phyloP scores from a whole-genome alignment of 1,140 invertebrate genomes.

The Zeugodacus cucurbitae region DNA sequence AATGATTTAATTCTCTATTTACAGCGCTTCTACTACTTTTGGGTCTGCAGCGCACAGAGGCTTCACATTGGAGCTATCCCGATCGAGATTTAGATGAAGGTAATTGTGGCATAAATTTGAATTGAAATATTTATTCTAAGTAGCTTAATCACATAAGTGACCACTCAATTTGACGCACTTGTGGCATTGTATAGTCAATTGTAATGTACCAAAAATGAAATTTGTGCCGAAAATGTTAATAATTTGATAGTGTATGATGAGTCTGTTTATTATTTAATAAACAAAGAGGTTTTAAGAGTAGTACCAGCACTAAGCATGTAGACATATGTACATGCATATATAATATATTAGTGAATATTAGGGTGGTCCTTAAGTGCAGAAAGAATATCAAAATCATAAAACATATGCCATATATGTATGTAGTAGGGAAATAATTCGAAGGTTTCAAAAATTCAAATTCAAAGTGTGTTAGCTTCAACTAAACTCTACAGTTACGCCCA shows the following conservation, averaged over 20 bases:
- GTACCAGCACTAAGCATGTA: too few relatives aligned
- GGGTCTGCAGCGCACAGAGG: not conserved
- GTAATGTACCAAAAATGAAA: not conserved
- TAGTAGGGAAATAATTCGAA: too few relatives aligned
- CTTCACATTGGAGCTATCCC: constrained; percentile 56
- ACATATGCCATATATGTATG: too few relatives aligned
- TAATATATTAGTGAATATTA: not conserved
- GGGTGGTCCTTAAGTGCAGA: not conserved
- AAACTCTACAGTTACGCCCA: too few relatives aligned
- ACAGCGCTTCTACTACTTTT: constrained; percentile 18
- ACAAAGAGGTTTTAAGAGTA: too few relatives aligned
- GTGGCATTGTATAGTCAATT: not conserved
- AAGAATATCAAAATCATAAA: too few relatives aligned
- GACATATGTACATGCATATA: not conserved
- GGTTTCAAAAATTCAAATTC: too few relatives aligned
- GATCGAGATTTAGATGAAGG: constrained; percentile 54
- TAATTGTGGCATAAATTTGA: not conserved
- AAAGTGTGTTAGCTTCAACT: too few relatives aligned
- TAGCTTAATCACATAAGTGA: not conserved
- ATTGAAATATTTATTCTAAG: not conserved
- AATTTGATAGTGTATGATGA: not conserved
- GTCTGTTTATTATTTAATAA: not conserved
- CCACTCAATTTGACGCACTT: not conserved
- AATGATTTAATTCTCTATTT: constrained; percentile 21
- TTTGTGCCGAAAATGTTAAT: not conserved